phyloP scores from a whole-genome alignment of 2,113 vertebrate species.

The Chascanopsetta lugubris region DNA sequence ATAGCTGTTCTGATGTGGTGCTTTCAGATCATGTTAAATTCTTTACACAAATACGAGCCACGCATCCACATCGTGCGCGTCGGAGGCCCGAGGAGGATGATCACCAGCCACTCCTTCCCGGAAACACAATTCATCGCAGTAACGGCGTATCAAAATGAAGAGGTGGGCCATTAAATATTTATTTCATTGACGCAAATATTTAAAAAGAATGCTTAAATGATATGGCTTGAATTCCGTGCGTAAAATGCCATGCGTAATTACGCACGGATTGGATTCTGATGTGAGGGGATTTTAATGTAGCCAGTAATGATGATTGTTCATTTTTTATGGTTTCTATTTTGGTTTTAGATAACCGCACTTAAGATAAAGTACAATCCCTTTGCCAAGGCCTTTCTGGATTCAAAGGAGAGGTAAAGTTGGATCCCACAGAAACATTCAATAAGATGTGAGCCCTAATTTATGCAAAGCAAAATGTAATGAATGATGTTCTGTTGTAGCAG shows the following conservation, averaged over 20 bases:
- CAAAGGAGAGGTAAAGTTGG: slow-evolving; percentile 80
- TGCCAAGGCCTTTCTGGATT: slow-evolving; percentile 84
- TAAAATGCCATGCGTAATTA: slow-evolving; percentile 25
- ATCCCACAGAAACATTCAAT: background rate
- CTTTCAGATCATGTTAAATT: slow-evolving; percentile 84
- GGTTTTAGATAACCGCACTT: slow-evolving; percentile 79
- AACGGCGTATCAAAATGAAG: slow-evolving; percentile 85
- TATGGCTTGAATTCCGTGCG: background rate
- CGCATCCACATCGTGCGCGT: slow-evolving; percentile 84
- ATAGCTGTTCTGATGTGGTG: background rate
- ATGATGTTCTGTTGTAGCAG: slow-evolving; percentile 38
- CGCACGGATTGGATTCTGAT: slow-evolving; percentile 1
- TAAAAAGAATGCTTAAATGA: background rate
- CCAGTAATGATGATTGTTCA: background rate
- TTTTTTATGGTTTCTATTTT: background rate
- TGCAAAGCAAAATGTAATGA: background rate
- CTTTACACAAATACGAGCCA: slow-evolving; percentile 85
- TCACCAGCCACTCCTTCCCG: slow-evolving; percentile 83
- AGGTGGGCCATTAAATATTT: slow-evolving; percentile 60
- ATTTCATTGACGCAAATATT: background rate
- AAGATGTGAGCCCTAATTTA: background rate
- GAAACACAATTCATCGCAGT: slow-evolving; percentile 86
- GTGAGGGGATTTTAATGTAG: background rate
- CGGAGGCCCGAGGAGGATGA: slow-evolving; percentile 82
- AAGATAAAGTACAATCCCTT: slow-evolving; percentile 87